Evolutionary conservation across 2,888 invertebrate genomes (phyloP).

Genomic region (Caenorhabditis becei): DNA sequence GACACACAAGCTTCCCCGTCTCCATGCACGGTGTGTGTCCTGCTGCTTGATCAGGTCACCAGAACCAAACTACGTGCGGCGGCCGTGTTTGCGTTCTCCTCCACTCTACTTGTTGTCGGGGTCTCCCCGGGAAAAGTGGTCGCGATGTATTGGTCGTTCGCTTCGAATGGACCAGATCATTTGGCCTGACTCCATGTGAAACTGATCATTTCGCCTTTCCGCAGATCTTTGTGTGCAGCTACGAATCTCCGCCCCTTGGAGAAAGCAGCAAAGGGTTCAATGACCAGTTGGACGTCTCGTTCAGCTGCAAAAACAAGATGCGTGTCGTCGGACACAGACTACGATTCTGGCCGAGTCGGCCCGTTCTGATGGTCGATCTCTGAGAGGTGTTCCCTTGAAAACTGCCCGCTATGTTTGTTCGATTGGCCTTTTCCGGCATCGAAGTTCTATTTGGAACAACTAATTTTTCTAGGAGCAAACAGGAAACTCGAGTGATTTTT

Average conservation of each 20-base stretch:
- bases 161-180: constrained; percentile 32
- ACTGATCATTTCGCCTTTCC: constrained; percentile 43
- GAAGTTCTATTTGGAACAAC: neutral
- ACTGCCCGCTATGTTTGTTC: neutral
- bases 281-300: neutral
- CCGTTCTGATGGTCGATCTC: neutral
- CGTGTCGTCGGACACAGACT: neutral
- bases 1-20: no score
- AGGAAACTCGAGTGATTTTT: neutral
- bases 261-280: neutral
- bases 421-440: neutral
- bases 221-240: neutral
- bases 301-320: neutral
- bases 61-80: constrained; percentile 27
- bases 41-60: neutral
- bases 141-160: constrained; percentile 42
- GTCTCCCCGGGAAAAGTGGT: constrained; percentile 37
- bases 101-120: constrained; percentile 16
- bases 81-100: neutral
- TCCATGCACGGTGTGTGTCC: no score
- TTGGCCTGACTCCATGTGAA: constrained; percentile 39
- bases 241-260: constrained; percentile 15
- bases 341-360: neutral
- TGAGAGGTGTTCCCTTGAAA: neutral
- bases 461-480: neutral